These are phyloP conservation scores for Hypomesus transpacificus DNA, from an alignment of 2,113 vertebrate genomes.

Conservation along the genomic window DNA sequence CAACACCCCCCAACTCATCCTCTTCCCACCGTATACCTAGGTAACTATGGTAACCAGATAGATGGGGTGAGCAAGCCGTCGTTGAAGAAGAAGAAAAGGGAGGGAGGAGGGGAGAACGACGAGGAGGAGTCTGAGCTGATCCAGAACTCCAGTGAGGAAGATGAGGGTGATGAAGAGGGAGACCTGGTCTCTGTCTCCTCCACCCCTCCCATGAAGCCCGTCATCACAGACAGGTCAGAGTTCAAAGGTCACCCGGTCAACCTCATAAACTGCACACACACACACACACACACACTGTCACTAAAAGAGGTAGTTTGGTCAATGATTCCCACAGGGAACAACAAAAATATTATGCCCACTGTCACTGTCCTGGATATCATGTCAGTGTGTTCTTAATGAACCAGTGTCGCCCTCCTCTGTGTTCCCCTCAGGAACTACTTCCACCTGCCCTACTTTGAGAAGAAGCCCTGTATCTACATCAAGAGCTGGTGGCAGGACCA, in stretches of 20 bases:
- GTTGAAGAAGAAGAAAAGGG: constrained; percentile 65
- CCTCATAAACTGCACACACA: not conserved
- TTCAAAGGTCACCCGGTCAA: no score
- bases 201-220: constrained; percentile 85
- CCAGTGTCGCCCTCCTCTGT: no score
- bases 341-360: no score
- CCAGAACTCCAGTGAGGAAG: constrained; percentile 86
- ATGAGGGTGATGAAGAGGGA: constrained; percentile 74
- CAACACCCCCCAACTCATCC: no score
- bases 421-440: constrained; percentile 87
- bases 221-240: constrained; percentile 90
- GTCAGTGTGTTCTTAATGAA: no score
- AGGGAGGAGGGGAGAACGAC: constrained; percentile 58
- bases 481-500: constrained; percentile 98
- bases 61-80: constrained; percentile 76
- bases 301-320: no score
- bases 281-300: no score
- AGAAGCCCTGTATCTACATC: constrained; percentile 94
- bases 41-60: constrained; percentile 91
- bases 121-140: constrained; percentile 91
- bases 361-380: no score
- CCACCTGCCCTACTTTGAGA: constrained; percentile 91
- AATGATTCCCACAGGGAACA: no score
- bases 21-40: constrained; percentile 54
- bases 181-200: constrained; percentile 82